Evolutionary conservation across 2,113 vertebrate species (phyloP).

Genomic region (Albula goreensis): DNA sequence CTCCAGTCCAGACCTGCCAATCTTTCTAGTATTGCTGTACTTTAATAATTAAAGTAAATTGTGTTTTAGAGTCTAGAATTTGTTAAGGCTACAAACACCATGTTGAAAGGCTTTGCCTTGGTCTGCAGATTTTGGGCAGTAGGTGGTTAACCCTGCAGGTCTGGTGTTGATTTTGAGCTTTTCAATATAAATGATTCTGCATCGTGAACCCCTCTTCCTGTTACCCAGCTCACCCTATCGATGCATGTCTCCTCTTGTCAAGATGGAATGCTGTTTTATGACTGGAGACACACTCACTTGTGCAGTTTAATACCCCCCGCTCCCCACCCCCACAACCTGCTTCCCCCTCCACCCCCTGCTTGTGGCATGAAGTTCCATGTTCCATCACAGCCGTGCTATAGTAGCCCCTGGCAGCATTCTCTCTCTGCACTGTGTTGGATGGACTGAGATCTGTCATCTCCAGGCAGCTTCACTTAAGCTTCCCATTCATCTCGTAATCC

Average conservation of each 20-base stretch:
- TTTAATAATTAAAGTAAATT: too few species aligned
- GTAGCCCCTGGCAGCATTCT: conserved; percentile 19
- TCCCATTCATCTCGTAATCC: not conserved
- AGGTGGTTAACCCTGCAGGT: too few species aligned
- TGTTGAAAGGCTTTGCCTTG: too few species aligned
- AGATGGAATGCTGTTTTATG: conserved; percentile 38
- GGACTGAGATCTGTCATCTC: conserved; percentile 25
- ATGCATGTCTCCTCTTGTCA: conserved; percentile 36
- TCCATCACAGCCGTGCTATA: conserved; percentile 36
- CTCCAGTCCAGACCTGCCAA: too few species aligned
- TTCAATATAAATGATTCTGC: too few species aligned
- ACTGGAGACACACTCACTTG: conserved; percentile 26
- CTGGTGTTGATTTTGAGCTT: too few species aligned
- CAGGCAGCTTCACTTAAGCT: not conserved
- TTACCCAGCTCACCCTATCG: conserved; percentile 22
- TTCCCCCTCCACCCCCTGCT: too few species aligned
- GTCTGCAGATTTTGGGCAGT: too few species aligned
- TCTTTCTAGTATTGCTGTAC: too few species aligned
- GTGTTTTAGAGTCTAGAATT: too few species aligned
- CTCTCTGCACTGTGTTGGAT: conserved; percentile 25
- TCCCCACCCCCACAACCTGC: conserved; percentile 26
- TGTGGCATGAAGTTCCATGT: too few species aligned
- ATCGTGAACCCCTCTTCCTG: not conserved
- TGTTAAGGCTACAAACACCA: too few species aligned
- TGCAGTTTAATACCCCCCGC: conserved; percentile 36